Conservation (phyloP, 64 coral and sea anemone species). For the Montipora sp. region DNA sequence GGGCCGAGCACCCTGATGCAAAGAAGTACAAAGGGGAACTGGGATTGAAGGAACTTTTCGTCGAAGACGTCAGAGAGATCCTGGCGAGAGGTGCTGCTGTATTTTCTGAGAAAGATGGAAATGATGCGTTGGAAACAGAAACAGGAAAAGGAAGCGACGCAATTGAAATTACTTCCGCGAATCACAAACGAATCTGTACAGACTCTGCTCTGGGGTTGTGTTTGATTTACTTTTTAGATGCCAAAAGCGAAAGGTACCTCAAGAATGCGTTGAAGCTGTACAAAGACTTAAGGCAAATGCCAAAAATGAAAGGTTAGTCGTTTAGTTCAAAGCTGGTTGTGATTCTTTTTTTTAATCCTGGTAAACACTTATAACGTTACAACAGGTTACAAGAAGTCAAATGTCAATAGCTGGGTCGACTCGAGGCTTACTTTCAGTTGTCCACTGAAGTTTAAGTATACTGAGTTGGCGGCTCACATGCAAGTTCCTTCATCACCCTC, state of each 20-base stretch:
- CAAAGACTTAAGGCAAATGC: conserved; percentile 39
- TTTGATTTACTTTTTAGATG: conserved; percentile 83
- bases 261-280: conserved; percentile 52
- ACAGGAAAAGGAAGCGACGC: background rate
- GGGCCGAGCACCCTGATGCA: conserved; percentile 72
- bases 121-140: background rate
- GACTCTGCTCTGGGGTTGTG: conserved; percentile 75
- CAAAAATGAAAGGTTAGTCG: conserved; percentile 62
- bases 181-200: conserved; percentile 80
- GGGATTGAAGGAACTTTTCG: conserved; percentile 67
- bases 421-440: too few species aligned
- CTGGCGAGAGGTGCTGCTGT: background rate
- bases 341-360: background rate
- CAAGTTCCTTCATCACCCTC: too few species aligned
- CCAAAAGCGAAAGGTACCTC: conserved; percentile 37
- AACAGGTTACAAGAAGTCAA: too few species aligned
- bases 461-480: too few species aligned
- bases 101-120: background rate
- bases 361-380: background rate
- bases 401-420: too few species aligned
- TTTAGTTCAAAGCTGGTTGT: background rate
- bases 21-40: conserved; percentile 79
- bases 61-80: conserved; percentile 61
- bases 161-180: conserved; percentile 76
- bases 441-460: too few species aligned